phyloP scores from a whole-genome alignment of 2,113 vertebrate genomes.

The Tympanuchus pallidicinctus region DNA sequence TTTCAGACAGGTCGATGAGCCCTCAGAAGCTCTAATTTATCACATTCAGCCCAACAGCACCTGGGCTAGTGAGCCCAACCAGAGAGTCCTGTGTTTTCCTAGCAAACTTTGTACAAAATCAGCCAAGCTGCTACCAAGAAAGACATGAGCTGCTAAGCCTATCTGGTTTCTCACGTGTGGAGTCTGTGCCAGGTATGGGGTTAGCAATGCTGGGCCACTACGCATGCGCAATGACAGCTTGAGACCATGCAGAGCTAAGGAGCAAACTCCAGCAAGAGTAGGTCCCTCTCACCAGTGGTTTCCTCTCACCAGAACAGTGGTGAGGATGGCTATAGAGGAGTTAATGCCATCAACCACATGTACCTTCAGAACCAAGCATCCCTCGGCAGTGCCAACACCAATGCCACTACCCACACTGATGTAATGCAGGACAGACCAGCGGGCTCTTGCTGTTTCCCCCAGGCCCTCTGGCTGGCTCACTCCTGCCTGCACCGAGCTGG shows the following conservation, averaged over 20 bases:
- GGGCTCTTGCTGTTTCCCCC: not conserved
- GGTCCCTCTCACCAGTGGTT: not conserved
- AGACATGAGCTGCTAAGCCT: not conserved
- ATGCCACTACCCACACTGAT: not conserved
- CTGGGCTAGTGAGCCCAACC: slow-evolving; percentile 5
- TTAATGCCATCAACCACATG: slow-evolving; percentile 36
- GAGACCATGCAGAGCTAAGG: not conserved
- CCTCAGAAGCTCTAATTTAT: slow-evolving; percentile 52
- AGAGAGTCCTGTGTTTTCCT: not conserved
- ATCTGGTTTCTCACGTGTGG: not conserved
- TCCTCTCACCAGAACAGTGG: not conserved
- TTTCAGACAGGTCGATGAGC: slow-evolving; percentile 36
- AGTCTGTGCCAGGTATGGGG: not conserved
- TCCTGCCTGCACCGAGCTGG: not conserved
- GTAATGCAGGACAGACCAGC: slow-evolving; percentile 27
- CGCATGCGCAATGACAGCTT: not conserved
- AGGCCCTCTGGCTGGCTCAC: not conserved
- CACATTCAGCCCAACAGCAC: slow-evolving; percentile 11
- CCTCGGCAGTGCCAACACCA: slow-evolving; percentile 32
- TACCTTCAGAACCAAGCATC: slow-evolving; percentile 21
- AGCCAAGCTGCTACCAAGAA: not conserved
- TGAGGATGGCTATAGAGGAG: not conserved
- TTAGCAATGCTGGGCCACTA: not conserved
- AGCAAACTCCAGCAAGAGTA: slow-evolving; percentile 37
- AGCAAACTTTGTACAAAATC: slow-evolving; percentile 1